Base-by-base conservation (phyloP, 2,797 vertebrate species). In the Dromococcyx pavoninus region DNA sequence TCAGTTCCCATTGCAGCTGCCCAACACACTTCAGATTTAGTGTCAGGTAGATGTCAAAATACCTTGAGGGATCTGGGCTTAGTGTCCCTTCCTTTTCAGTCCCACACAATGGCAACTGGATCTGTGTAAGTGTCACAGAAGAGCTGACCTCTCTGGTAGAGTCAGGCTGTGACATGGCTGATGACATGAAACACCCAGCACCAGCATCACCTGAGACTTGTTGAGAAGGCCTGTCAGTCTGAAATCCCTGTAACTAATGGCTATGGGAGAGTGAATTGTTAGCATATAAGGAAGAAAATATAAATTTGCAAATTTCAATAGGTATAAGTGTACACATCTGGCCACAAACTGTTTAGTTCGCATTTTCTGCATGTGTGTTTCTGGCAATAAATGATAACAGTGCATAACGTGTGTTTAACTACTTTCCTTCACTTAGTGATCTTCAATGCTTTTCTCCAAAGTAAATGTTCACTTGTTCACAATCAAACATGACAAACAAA, bases 141-240 rank as follows among this genome's bases (percentile, higher is more conserved):
- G 43, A 44, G 8, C 69, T 89, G 87, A 92, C 43, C 62, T 62
- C 50, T 62, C 46, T 4, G 2, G 15, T 85, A 48, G 39, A 65
- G 44, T 50, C 53, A 64, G n/a, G 12, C 37, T 22, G 4, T 0
- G 0, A 76, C 46, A 65, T 0, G 3, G 23, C 57, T 73, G 57
- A 58, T 67, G 57, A 60, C 71, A 64, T 2, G 2, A 70, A 82
- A 76, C 2, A 7, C 48, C 27, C 39, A 95, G 33, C 30, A 37
- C 8, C 39, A 72, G 64, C 28, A 35, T 61, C 77, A 78, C 28
- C 9, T 61, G 73, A 78, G 50, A 89, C 23, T 37, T 32, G 16
- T 5, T 35, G 7, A 33, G 35, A 62, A 70, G 32, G 5, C 11
- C 71, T 79, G 25, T 32, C 35, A 70, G 14, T 6, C 22, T 50